These are phyloP conservation scores for Cydia strobilella DNA, from an alignment of 1,140 invertebrate species.

Conservation along the genomic window DNA sequence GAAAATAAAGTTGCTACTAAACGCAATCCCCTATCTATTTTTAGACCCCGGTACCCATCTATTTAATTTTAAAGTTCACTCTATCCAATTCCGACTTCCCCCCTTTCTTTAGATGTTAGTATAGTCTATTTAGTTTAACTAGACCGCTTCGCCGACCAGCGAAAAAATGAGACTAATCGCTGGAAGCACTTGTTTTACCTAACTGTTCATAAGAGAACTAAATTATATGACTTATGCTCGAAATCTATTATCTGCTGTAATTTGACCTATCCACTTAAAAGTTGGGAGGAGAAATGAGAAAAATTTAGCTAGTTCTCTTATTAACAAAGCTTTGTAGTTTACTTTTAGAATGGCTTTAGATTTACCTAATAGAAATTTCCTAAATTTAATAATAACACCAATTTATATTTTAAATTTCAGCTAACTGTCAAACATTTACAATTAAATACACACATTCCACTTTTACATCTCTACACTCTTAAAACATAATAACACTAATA, in stretches of 20 bases:
- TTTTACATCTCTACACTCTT: not conserved
- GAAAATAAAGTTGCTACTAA: slow-evolving; percentile 11
- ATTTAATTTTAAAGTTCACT: not conserved
- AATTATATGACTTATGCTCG: not conserved
- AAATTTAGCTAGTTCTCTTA: slow-evolving; percentile 39
- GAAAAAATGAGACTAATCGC: slow-evolving; percentile 43
- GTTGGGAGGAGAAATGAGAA: not conserved
- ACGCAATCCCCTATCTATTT: not conserved
- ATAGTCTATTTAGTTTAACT: slow-evolving; percentile 2
- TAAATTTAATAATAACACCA: slow-evolving; percentile 35
- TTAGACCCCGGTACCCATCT: not conserved
- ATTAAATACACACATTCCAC: slow-evolving; percentile 15
- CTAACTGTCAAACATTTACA: slow-evolving; percentile 40
- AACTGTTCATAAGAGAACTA: slow-evolving; percentile 39
- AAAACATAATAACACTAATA: slow-evolving; percentile 18
- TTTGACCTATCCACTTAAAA: not conserved
- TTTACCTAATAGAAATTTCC: slow-evolving; percentile 38
- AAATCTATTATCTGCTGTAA: not conserved
- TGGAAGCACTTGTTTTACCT: slow-evolving; percentile 43
- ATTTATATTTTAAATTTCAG: slow-evolving; percentile 48
- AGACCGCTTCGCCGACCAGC: slow-evolving; percentile 59
- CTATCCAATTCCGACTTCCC: not conserved
- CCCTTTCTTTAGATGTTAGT: slow-evolving; percentile 44
- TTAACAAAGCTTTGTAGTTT: slow-evolving; percentile 55
- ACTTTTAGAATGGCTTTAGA: slow-evolving; percentile 54